Evolutionary conservation across 2,888 invertebrate species (phyloP).

Genomic region (Crocallis elinguaria): DNA sequence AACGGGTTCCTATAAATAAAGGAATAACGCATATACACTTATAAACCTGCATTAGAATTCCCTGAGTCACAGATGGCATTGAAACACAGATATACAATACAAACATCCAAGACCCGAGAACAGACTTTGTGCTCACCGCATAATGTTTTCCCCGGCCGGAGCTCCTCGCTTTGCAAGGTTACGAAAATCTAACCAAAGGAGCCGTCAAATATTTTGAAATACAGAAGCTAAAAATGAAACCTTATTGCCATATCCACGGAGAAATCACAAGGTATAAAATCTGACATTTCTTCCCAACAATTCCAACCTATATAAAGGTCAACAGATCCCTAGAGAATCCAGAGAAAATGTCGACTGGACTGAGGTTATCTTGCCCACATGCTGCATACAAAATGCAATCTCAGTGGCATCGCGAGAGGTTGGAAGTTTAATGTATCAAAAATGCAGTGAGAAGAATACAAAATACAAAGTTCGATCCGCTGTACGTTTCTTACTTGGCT

Average conservation of each 20-base stretch:
- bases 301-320: conserved; percentile 10
- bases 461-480: conserved; percentile 6
- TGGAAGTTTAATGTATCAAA: conserved; percentile 21
- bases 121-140: no score
- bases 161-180: no score
- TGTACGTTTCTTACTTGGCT: neutral
- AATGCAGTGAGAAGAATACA: conserved; percentile 17
- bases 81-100: no score
- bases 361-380: conserved; percentile 21
- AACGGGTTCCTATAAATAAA: no score
- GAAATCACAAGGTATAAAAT: conserved; percentile 1
- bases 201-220: no score
- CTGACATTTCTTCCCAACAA: conserved; percentile 1
- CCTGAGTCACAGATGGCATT: no score
- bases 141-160: no score
- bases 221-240: no score
- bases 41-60: no score
- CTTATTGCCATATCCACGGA: neutral
- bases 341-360: conserved; percentile 24
- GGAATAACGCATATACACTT: no score
- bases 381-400: conserved; percentile 30
- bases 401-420: conserved; percentile 8
- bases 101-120: no score
- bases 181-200: no score
- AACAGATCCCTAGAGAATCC: conserved; percentile 13